phyloP scores from a whole-genome alignment of 2,888 invertebrate species.

The Drosophila mercatorum region DNA sequence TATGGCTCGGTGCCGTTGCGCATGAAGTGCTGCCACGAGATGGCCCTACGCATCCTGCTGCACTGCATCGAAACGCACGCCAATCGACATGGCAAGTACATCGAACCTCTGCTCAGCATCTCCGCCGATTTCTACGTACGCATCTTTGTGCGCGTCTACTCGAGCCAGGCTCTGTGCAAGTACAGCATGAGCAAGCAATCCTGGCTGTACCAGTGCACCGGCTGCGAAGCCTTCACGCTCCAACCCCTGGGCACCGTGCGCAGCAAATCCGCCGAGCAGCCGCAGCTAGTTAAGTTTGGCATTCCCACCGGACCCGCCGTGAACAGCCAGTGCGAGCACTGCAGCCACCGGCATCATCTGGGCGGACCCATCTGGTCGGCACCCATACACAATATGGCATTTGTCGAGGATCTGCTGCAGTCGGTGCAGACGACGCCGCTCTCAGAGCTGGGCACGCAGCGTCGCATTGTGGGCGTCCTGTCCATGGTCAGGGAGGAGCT shows the following conservation, averaged over 20 bases:
- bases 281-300: slow-evolving; percentile 87
- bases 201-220: slow-evolving; percentile 94
- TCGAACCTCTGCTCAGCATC: slow-evolving; percentile 94
- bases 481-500: slow-evolving; percentile 94
- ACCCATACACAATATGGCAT: slow-evolving; percentile 91
- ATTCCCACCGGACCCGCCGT: slow-evolving; percentile 90
- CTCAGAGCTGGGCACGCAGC: slow-evolving; percentile 87
- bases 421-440: slow-evolving; percentile 84
- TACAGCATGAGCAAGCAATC: slow-evolving; percentile 93
- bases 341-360: slow-evolving; percentile 90
- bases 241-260: slow-evolving; percentile 89
- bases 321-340: slow-evolving; percentile 89
- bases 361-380: slow-evolving; percentile 98
- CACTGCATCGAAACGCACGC: slow-evolving; percentile 96
- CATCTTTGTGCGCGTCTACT: slow-evolving; percentile 94
- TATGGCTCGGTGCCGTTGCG: slow-evolving; percentile 96
- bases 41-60: slow-evolving; percentile 96
- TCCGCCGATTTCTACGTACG: slow-evolving; percentile 98
- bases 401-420: slow-evolving; percentile 89
- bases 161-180: slow-evolving; percentile 94
- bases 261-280: slow-evolving; percentile 87
- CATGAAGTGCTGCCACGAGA: slow-evolving; percentile 96
- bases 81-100: slow-evolving; percentile 96
- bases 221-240: slow-evolving; percentile 92
- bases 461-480: slow-evolving; percentile 92